These are phyloP conservation scores for Stenopsyche tienmushanensis DNA, from an alignment of 1,140 invertebrate genomes.

Conservation along the genomic window DNA sequence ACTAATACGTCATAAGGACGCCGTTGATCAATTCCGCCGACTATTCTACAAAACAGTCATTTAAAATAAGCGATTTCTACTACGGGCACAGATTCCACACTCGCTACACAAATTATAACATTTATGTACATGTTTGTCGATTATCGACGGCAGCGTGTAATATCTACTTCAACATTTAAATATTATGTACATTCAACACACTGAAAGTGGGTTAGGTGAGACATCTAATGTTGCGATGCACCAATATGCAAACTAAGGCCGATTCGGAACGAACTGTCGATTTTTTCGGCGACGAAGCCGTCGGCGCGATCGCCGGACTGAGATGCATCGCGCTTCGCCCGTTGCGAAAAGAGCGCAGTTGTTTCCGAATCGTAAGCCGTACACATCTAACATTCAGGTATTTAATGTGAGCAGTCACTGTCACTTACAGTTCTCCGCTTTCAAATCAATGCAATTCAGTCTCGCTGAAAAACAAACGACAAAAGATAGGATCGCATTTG, in stretches of 20 bases:
- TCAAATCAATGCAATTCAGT: constrained; percentile 61
- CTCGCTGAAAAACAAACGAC: constrained; percentile 57
- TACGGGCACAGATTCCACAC: constrained; percentile 18
- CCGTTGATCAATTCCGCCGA: too few relatives aligned
- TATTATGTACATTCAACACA: constrained; percentile 38
- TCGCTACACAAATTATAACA: constrained; percentile 35
- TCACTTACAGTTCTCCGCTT: constrained; percentile 61
- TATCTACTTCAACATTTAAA: constrained; percentile 37
- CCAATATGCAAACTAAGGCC: constrained; percentile 39
- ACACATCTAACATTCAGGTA: constrained; percentile 42
- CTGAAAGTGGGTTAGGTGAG: constrained; percentile 40
- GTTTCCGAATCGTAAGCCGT: constrained; percentile 33
- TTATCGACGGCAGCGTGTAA: constrained; percentile 1
- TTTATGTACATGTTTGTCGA: constrained; percentile 22
- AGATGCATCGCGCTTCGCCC: background rate
- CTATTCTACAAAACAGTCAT: constrained; percentile 1
- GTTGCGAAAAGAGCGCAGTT: constrained; percentile 28
- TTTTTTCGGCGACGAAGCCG: background rate
- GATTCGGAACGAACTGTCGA: constrained; percentile 28
- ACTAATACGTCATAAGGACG: too few relatives aligned
- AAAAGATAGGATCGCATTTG: constrained; percentile 40
- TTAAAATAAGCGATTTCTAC: constrained; percentile 24
- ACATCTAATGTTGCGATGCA: constrained; percentile 41
- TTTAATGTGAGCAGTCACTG: constrained; percentile 40
- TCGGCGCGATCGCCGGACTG: too few relatives aligned